phyloP scores from a whole-genome alignment of 2,113 vertebrate species.

The Zosterops pallidus region DNA sequence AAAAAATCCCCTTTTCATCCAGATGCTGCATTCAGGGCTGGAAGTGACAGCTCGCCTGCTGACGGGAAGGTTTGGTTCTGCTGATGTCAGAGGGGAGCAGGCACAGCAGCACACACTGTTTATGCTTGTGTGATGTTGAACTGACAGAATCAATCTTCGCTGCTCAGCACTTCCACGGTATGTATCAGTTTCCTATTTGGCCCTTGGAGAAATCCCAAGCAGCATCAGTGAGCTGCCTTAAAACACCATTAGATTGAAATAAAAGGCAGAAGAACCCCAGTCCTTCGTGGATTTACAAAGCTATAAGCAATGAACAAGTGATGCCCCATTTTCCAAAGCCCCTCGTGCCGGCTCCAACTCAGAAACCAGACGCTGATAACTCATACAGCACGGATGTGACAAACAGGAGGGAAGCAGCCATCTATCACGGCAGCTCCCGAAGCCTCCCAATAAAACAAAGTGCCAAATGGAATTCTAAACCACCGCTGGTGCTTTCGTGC shows the following conservation, averaged over 20 bases:
- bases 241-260: background rate
- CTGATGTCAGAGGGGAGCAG: background rate
- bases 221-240: background rate
- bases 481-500: background rate
- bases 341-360: background rate
- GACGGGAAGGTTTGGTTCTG: background rate
- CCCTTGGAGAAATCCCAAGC: slow-evolving; percentile 23
- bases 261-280: background rate
- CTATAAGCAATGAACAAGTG: background rate
- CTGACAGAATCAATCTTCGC: background rate
- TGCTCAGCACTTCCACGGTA: background rate
- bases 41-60: background rate
- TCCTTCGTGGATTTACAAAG: background rate
- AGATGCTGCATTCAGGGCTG: background rate
- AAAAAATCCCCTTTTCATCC: background rate
- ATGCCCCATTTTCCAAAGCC: background rate
- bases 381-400: background rate
- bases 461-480: slow-evolving; percentile 39
- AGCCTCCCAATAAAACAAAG: slow-evolving; percentile 43
- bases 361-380: background rate
- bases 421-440: slow-evolving; percentile 4
- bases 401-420: background rate
- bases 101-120: background rate
- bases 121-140: background rate
- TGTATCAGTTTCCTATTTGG: background rate